Evolutionary conservation across 2,888 invertebrate genomes (phyloP).

Genomic region (Aradus depressus): DNA sequence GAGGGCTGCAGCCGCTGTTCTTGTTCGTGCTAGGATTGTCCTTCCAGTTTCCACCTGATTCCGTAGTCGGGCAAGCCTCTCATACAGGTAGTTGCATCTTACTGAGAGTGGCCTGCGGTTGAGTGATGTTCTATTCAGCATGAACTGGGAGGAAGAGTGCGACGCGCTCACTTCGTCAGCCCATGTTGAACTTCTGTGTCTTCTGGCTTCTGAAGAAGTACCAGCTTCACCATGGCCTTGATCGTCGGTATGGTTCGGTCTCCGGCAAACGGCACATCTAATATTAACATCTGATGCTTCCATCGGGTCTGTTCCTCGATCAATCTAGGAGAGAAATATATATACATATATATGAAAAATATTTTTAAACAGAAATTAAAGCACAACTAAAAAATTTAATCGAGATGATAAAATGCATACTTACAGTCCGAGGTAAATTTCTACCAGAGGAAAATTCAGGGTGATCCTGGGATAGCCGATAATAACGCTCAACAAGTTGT

Average conservation of each 20-base stretch:
- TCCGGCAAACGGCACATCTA: conserved; percentile 16
- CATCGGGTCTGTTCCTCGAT: conserved; percentile 60
- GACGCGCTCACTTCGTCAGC: conserved; percentile 29
- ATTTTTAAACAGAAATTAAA: not conserved
- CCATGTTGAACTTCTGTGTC: conserved; percentile 19
- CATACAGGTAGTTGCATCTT: conserved; percentile 18
- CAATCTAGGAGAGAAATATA: conserved; percentile 42
- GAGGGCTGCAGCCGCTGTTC: conserved; percentile 17
- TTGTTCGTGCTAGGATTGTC: conserved; percentile 16
- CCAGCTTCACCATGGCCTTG: conserved; percentile 3
- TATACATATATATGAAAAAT: not conserved
- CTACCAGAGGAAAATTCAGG: conserved; percentile 11
- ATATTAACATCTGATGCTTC: conserved; percentile 40
- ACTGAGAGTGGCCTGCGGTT: not conserved
- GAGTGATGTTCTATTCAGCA: conserved; percentile 6
- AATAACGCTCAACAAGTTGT: conserved; percentile 41
- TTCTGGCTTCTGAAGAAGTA: conserved; percentile 1
- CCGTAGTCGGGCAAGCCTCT: conserved; percentile 21
- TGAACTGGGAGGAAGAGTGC: conserved; percentile 26
- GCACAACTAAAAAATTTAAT: not conserved
- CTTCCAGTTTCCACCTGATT: conserved; percentile 23
- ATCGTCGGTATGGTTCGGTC: conserved; percentile 13
- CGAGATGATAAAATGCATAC: not conserved
- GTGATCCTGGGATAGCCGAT: conserved; percentile 36
- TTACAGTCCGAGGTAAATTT: conserved; percentile 12